A percentile compares a stretch with the other conserved stretches of the same genome.
Evolutionary conservation across 2,888 invertebrate genomes (phyloP).

Genomic region (Idaea aversata): DNA sequence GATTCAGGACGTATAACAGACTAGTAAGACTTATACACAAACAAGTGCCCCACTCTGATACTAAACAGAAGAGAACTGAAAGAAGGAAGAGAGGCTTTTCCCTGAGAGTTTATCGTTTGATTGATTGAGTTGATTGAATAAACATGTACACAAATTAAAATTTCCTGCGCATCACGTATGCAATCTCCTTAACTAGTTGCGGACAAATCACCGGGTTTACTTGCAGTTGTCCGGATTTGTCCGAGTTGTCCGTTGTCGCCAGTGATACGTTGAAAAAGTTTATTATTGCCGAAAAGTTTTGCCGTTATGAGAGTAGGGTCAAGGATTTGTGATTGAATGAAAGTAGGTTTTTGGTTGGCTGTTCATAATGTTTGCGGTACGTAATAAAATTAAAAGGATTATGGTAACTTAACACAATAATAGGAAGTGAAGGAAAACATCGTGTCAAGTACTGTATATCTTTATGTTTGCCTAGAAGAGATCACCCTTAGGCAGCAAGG

Average conservation of each 20-base stretch:
- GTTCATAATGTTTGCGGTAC: neutral
- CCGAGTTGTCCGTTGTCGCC: slow-evolving; percentile 18
- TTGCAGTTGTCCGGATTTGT: slow-evolving; percentile 7
- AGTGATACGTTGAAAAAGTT: slow-evolving; percentile 29
- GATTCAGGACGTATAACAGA: too few species aligned
- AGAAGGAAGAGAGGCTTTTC: too few species aligned
- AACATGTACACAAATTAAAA: neutral
- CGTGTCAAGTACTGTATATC: too few species aligned
- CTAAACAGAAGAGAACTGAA: too few species aligned
- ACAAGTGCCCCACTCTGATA: too few species aligned
- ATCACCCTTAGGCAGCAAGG: too few species aligned
- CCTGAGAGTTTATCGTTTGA: too few species aligned
- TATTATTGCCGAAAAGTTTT: slow-evolving; percentile 32
- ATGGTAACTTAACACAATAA: neutral
- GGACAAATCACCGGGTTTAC: slow-evolving; percentile 29
- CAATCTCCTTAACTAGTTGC: slow-evolving; percentile 26
- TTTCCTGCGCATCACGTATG: neutral
- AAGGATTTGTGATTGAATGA: neutral
- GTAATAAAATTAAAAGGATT: neutral
- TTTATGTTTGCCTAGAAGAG: too few species aligned
- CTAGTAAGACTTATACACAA: too few species aligned
- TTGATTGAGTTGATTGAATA: too few species aligned
- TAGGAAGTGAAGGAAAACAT: neutral
- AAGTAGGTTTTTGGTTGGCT: neutral
- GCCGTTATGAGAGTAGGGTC: neutral